Conservation (phyloP, 2,113 vertebrate genomes). For the Rallus limicola region DNA sequence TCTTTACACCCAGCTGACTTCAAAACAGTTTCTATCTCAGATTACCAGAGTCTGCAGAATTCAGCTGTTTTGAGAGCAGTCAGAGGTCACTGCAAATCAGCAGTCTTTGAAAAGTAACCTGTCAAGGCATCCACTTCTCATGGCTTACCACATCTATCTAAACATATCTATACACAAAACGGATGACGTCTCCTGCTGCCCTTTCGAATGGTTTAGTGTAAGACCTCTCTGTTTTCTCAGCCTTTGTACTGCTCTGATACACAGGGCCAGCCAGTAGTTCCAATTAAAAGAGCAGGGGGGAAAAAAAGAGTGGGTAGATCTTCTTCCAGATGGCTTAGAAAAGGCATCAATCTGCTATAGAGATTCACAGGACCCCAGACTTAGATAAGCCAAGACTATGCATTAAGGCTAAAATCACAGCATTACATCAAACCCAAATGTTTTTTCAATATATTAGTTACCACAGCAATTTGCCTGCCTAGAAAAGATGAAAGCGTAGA, state of each 20-base stretch:
- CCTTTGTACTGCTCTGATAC: constrained; percentile 62
- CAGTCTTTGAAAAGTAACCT: constrained; percentile 66
- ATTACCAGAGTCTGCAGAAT: constrained; percentile 61
- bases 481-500: background rate
- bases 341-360: constrained; percentile 40
- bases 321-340: constrained; percentile 61
- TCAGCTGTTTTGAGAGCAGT: constrained; percentile 59
- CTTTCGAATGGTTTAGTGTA: constrained; percentile 51
- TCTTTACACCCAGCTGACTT: constrained; percentile 62
- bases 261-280: constrained; percentile 47
- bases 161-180: constrained; percentile 52
- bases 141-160: constrained; percentile 67
- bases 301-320: constrained; percentile 7
- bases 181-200: constrained; percentile 67
- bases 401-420: constrained; percentile 48
- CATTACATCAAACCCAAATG: constrained; percentile 42
- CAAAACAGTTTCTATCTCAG: constrained; percentile 42
- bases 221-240: constrained; percentile 62
- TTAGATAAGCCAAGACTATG: constrained; percentile 32
- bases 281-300: constrained; percentile 57
- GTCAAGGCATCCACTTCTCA: constrained; percentile 69
- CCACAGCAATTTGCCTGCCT: background rate
- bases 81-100: constrained; percentile 71
- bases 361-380: constrained; percentile 43
- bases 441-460: constrained; percentile 32